Evolutionary conservation across 2,888 invertebrate genomes (phyloP), one percentile per base, ranked within the genome.

Genomic region (Drosophila borborema): DNA sequence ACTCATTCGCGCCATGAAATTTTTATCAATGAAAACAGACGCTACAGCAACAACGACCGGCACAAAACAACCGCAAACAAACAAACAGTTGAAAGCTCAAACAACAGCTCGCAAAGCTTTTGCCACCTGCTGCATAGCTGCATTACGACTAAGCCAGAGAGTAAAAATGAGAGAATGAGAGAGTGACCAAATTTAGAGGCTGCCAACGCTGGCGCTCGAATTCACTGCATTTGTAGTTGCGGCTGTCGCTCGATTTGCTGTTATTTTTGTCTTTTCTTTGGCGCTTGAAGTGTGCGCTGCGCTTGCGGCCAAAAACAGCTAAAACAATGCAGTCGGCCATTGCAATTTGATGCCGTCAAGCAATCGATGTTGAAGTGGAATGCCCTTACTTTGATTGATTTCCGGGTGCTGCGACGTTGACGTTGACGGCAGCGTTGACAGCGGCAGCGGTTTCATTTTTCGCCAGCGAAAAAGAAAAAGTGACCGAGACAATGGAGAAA

Each of bases 351-450:
- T 82, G 86, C 69, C 70, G 72, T 60, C 73, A 61, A 63, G 71
- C 66, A 64, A 74, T 81, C 68, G 78, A 72, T 77, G 77, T 75
- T 82, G 81, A 76, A 79, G 73, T 85, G 77, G 89, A 90, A 82
- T 90, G 86, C 87, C 89, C 90, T 91, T 90, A 79, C 77, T 76
- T 82, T 90, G 90, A 90, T 90, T 90, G 86, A 91, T 91, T 91
- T 91, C 90, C 90, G 90, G 91, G 87, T 91, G 84, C 81, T 63
- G 78, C 74, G 59, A 74, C 71, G 71, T 72, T 72, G 77, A 67
- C 71, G 77, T 56, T 64, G 70, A 69, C 80, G 72, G 51, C 72
- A 53, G 31, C 56, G 55, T 45, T 64, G 54, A 46, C 71, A 51
- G 49, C 71, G 31, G 48, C 58, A 45, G 58, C 60, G 69, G 74